Base-by-base conservation (phyloP, 2,888 invertebrate genomes). In the Atrina japonica region DNA sequence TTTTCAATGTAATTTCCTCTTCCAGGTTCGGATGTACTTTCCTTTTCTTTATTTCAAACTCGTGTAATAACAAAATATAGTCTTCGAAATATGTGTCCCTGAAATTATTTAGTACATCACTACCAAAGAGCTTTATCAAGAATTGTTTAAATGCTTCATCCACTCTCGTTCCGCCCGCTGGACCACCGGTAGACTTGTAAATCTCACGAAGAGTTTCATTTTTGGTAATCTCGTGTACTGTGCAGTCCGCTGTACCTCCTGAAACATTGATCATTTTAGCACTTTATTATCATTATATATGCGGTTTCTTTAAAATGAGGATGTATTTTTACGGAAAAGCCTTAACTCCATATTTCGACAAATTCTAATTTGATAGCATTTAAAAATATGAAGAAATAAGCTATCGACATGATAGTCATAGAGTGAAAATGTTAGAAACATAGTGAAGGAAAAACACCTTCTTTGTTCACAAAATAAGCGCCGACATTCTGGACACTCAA, bases 231-330 rank as follows among this genome's bases (percentile, higher is more conserved):
- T 67, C 64, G 35, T 72, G 72, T 14, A 67, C 59, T n/a, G 72
- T 69, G 23, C 70, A 66, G 52, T 70, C 70, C 21, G 63, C 70
- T 16, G 69, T 67, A 3, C 66, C 64, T 21, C 73, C 73, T 66
- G n/a, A n/a, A n/a, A n/a, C n/a, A n/a, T n/a, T n/a, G n/a, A n/a
- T n/a, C n/a, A n/a, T n/a, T n/a, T n/a, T n/a, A n/a, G n/a, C n/a
- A n/a, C n/a, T n/a, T n/a, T n/a, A n/a, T n/a, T n/a, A n/a, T n/a
- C n/a, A n/a, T n/a, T n/a, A n/a, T n/a, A n/a, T n/a, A n/a, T n/a
- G n/a, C n/a, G n/a, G n/a, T n/a, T n/a, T n/a, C n/a, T n/a, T n/a
- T n/a, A n/a, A n/a, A n/a, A n/a, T n/a, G n/a, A n/a, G n/a, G n/a
- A n/a, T n/a, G n/a, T n/a, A n/a, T n/a, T n/a, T n/a, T n/a, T n/a